phyloP scores from a whole-genome alignment of 2,797 vertebrate species.

The Okamejei kenojei region DNA sequence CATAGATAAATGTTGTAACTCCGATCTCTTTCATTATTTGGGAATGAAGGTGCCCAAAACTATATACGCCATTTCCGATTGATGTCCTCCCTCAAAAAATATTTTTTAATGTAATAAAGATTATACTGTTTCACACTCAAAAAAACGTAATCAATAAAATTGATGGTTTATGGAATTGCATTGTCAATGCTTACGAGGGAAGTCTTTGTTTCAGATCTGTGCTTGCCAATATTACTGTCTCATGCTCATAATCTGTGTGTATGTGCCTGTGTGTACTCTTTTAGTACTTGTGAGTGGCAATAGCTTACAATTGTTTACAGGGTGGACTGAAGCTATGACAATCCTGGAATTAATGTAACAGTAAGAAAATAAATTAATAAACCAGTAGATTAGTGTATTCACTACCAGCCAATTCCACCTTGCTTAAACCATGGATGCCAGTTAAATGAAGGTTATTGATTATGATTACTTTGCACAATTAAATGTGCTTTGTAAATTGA shows the following conservation, averaged over 20 bases:
- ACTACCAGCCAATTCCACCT: neutral
- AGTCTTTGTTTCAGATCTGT: constrained; percentile 1
- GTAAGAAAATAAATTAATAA: constrained; percentile 5
- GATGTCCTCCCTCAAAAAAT: neutral
- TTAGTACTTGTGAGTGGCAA: neutral
- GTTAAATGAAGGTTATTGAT: neutral
- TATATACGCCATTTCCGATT: neutral
- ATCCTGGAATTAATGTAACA: neutral
- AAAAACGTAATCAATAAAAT: neutral
- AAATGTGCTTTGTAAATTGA: neutral
- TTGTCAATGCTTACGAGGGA: neutral
- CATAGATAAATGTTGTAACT: neutral
- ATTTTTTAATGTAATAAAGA: neutral
- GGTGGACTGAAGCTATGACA: neutral
- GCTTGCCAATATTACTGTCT: constrained; percentile 3
- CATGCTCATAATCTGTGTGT: constrained; percentile 31
- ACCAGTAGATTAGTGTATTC: neutral
- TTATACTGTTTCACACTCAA: neutral
- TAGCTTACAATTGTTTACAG: constrained; percentile 8
- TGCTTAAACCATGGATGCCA: neutral
- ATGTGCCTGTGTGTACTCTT: neutral
- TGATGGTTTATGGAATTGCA: neutral
- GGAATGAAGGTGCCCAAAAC: neutral
- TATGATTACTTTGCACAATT: neutral
- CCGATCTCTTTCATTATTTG: neutral